These are phyloP conservation scores for Pentalonia nigronervosa DNA, from an alignment of 1,140 invertebrate species.

Conservation along the genomic window DNA sequence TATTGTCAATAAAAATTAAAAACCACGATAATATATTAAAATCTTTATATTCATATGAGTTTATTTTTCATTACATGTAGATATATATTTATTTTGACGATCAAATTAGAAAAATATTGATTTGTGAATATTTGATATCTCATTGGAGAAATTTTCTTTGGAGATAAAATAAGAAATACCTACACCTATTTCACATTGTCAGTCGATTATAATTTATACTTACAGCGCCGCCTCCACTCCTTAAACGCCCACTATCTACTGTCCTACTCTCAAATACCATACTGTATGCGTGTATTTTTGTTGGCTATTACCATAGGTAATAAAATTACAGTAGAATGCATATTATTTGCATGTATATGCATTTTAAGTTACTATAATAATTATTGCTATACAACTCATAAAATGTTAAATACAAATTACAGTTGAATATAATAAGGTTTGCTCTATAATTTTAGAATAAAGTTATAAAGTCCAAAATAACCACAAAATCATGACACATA, in stretches of 20 bases:
- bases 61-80: neutral
- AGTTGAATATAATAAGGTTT: neutral
- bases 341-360: neutral
- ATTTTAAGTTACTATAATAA: neutral
- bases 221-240: neutral
- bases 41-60: neutral
- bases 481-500: neutral
- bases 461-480: neutral
- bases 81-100: neutral
- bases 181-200: neutral
- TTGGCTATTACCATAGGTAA: neutral
- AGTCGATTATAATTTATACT: conserved; percentile 38
- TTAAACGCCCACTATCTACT: conserved; percentile 1
- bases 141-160: neutral
- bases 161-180: neutral
- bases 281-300: neutral
- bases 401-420: neutral
- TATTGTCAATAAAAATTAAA: neutral
- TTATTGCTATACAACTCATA: neutral
- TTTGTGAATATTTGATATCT: neutral
- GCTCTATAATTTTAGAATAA: neutral
- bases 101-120: neutral
- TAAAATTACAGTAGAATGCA: neutral
- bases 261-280: neutral
- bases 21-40: neutral